phyloP scores from a whole-genome alignment of 2,888 invertebrate species.

The Sinotaia quadrata region DNA sequence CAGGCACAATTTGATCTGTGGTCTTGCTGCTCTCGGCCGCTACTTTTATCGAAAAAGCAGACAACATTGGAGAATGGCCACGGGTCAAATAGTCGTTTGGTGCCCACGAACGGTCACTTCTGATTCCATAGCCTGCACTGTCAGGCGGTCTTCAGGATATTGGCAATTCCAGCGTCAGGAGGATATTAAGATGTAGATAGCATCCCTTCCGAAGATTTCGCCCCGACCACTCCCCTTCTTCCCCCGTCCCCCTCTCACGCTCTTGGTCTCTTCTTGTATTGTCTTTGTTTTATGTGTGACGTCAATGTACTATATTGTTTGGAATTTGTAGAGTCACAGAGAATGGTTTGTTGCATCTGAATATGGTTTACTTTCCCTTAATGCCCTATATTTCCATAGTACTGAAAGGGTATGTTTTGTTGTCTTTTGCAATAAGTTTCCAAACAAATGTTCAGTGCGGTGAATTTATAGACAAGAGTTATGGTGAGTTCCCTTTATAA shows the following conservation, averaged over 20 bases:
- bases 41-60: conserved; percentile 6
- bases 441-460: too few relatives aligned
- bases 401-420: too few relatives aligned
- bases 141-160: conserved; percentile 32
- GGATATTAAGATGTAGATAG: conserved; percentile 24
- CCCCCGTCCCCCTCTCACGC: not conserved
- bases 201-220: not conserved
- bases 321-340: too few relatives aligned
- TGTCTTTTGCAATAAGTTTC: too few relatives aligned
- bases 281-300: conserved; percentile 14
- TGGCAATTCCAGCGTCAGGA: conserved; percentile 30
- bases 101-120: conserved; percentile 29
- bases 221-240: not conserved
- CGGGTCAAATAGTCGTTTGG: not conserved
- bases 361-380: too few relatives aligned
- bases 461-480: too few relatives aligned
- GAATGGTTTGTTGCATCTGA: too few relatives aligned
- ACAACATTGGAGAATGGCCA: conserved; percentile 21
- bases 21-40: not conserved
- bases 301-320: too few relatives aligned
- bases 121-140: conserved; percentile 19
- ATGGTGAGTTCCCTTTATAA: too few relatives aligned
- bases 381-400: too few relatives aligned
- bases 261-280: too few relatives aligned
- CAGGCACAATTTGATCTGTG: conserved; percentile 26